Conservation (phyloP, 92 coral and sea anemone species). For the Palythoa grandis region DNA sequence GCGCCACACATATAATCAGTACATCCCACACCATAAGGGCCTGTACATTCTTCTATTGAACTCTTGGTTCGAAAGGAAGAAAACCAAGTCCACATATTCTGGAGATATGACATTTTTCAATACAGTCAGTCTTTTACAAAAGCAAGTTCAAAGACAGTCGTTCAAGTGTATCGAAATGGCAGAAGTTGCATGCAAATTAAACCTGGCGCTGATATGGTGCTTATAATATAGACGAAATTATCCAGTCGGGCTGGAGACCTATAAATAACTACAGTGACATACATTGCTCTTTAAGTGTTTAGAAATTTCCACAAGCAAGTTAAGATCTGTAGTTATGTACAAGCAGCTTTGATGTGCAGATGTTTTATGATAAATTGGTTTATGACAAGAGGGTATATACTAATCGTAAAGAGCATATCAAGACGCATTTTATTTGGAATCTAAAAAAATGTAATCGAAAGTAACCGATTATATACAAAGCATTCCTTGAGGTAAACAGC, state of each 20-base stretch:
- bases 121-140: background rate
- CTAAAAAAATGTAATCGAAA: too few species aligned
- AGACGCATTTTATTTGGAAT: too few species aligned
- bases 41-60: constrained; percentile 65
- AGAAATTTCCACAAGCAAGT: background rate
- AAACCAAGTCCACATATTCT: constrained; percentile 62
- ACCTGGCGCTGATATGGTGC: background rate
- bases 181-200: background rate
- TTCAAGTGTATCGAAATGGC: background rate
- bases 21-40: constrained; percentile 83
- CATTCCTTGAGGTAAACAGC: background rate
- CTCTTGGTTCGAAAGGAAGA: constrained; percentile 63
- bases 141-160: background rate
- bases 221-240: background rate
- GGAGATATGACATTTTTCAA: background rate
- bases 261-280: background rate
- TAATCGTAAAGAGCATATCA: too few species aligned
- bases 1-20: constrained; percentile 83
- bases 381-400: background rate
- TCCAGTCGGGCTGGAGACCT: background rate
- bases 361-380: background rate
- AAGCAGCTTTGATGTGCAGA: too few species aligned
- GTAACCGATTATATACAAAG: too few species aligned
- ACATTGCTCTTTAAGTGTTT: background rate
- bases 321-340: too few species aligned